phyloP scores from a whole-genome alignment of 2,888 invertebrate genomes.

The Cosmia trapezina region DNA sequence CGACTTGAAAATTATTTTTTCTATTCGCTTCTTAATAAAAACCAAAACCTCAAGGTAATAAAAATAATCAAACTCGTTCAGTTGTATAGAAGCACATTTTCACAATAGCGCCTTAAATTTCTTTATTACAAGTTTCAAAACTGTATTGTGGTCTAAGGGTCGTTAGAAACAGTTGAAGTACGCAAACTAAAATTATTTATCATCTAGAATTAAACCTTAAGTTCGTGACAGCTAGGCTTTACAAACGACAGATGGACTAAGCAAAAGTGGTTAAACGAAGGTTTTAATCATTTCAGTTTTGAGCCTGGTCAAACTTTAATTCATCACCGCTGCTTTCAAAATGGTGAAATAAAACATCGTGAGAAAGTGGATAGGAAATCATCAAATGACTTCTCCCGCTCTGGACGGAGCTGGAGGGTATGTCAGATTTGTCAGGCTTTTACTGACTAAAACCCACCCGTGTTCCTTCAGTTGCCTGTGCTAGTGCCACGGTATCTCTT shows the following conservation, averaged over 20 bases:
- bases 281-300: neutral
- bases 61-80: constrained; percentile 28
- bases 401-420: too few species aligned
- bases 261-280: neutral
- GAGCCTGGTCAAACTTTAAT: neutral
- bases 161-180: constrained; percentile 28
- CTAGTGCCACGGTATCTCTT: too few species aligned
- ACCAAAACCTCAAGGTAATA: constrained; percentile 6
- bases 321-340: too few species aligned
- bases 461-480: too few species aligned
- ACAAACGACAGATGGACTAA: constrained; percentile 3
- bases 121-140: neutral
- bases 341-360: too few species aligned
- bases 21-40: neutral
- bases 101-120: constrained; percentile 3
- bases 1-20: neutral
- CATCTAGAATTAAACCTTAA: constrained; percentile 35
- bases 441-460: too few species aligned
- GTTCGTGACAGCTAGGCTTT: constrained; percentile 25
- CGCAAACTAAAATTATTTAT: constrained; percentile 48
- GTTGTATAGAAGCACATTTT: constrained; percentile 15
- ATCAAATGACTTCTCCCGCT: too few species aligned
- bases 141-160: constrained; percentile 2
- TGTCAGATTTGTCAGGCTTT: too few species aligned
- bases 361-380: too few species aligned